A percentile compares a stretch with the other conserved stretches of the same genome.
Evolutionary conservation across 2,113 vertebrate genomes (phyloP).

Genomic region (Mus musculus): GRCm39 chr12:73651501-73652000

Average conservation of each 20-base stretch:
- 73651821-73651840: neutral
- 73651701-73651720: slow-evolving; percentile 74
- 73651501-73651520: neutral
- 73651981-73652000: neutral
- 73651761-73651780: slow-evolving; percentile 84
- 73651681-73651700: slow-evolving; percentile 79
- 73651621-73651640: slow-evolving; percentile 69
- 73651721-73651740: slow-evolving; percentile 69
- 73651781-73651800: neutral
- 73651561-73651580: neutral
- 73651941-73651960: neutral
- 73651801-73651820: neutral
- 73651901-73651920: neutral
- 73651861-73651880: neutral
- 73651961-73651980: neutral
- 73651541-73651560: neutral
- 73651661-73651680: slow-evolving; percentile 79
- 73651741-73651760: slow-evolving; percentile 80
- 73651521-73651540: neutral
- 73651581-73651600: slow-evolving; percentile 1
- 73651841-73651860: neutral
- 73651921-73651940: neutral
- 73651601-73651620: slow-evolving; percentile 54
- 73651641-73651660: slow-evolving; percentile 88
- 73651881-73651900: neutral